These are phyloP conservation scores for Saturnia pavonia DNA, from an alignment of 2,888 invertebrate genomes.

Conservation along the genomic window DNA sequence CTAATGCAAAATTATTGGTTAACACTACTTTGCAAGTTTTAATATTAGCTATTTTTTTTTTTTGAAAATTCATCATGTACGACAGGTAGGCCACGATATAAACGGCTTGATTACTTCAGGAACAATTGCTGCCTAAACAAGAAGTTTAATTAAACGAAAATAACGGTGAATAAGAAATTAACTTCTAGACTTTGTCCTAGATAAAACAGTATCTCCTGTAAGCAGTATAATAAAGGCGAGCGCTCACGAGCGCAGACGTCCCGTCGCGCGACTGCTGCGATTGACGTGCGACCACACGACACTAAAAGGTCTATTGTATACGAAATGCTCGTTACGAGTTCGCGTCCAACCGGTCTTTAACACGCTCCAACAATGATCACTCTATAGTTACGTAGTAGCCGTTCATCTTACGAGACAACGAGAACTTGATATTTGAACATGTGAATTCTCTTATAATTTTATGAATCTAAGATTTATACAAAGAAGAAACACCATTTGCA, in stretches of 20 bases:
- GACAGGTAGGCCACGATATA: background rate
- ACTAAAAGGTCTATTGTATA: slow-evolving; percentile 82
- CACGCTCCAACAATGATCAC: slow-evolving; percentile 78
- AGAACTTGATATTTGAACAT: slow-evolving; percentile 15
- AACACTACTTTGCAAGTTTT: no score
- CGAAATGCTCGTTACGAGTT: slow-evolving; percentile 75
- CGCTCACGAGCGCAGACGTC: slow-evolving; percentile 49
- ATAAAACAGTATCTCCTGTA: slow-evolving; percentile 15
- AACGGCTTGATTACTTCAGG: background rate
- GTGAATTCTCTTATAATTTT: slow-evolving; percentile 1
- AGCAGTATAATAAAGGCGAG: slow-evolving; percentile 59
- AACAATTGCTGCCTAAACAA: background rate
- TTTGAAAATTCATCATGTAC: background rate
- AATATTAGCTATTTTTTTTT: background rate
- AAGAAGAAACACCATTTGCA: no score
- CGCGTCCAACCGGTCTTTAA: slow-evolving; percentile 76
- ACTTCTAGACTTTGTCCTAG: slow-evolving; percentile 19
- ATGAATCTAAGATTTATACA: background rate
- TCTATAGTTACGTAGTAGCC: slow-evolving; percentile 65
- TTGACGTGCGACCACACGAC: slow-evolving; percentile 77
- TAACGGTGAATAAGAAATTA: slow-evolving; percentile 12
- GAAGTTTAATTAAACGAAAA: background rate
- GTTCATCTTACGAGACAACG: slow-evolving; percentile 48
- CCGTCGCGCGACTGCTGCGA: slow-evolving; percentile 54
- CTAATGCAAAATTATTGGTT: no score